Conservation (phyloP, 2,888 invertebrate genomes). For the Drosophila neoperkinsi region DNA sequence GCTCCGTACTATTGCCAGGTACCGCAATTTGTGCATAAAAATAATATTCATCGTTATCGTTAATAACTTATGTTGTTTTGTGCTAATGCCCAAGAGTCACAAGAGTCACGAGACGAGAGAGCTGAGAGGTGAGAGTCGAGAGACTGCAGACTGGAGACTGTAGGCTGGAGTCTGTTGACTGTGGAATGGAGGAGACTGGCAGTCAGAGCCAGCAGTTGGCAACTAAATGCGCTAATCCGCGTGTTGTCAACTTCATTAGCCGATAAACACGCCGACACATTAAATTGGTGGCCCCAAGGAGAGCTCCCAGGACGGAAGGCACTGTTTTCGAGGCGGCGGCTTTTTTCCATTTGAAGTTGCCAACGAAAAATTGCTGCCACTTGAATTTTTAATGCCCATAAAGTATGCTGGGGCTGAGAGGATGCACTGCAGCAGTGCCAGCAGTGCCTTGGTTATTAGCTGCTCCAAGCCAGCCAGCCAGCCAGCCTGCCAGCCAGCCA, state of each 20-base stretch:
- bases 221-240: slow-evolving; percentile 85
- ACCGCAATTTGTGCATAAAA: slow-evolving; percentile 76
- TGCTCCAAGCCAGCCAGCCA: slow-evolving; percentile 28
- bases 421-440: slow-evolving; percentile 60
- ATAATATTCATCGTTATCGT: slow-evolving; percentile 82
- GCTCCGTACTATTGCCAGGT: slow-evolving; percentile 33
- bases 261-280: slow-evolving; percentile 85
- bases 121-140: slow-evolving; percentile 2
- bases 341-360: slow-evolving; percentile 78
- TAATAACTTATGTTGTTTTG: slow-evolving; percentile 81
- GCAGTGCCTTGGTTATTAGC: slow-evolving; percentile 49
- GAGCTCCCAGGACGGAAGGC: slow-evolving; percentile 14
- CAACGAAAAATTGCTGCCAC: slow-evolving; percentile 84
- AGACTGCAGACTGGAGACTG: slow-evolving; percentile 1
- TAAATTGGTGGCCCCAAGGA: slow-evolving; percentile 75
- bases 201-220: slow-evolving; percentile 58
- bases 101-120: slow-evolving; percentile 13
- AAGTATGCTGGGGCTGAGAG: slow-evolving; percentile 76
- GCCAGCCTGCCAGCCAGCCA: slow-evolving; percentile 33
- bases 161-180: not conserved
- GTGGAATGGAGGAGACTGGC: slow-evolving; percentile 1
- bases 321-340: slow-evolving; percentile 64
- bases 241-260: slow-evolving; percentile 86
- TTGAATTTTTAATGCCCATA: slow-evolving; percentile 84
- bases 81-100: slow-evolving; percentile 62